Percentiles rank a stretch among this genome's conserved stretches.
phyloP scores from a whole-genome alignment of 2,888 invertebrate genomes.

The Malthinus flaveolus region DNA sequence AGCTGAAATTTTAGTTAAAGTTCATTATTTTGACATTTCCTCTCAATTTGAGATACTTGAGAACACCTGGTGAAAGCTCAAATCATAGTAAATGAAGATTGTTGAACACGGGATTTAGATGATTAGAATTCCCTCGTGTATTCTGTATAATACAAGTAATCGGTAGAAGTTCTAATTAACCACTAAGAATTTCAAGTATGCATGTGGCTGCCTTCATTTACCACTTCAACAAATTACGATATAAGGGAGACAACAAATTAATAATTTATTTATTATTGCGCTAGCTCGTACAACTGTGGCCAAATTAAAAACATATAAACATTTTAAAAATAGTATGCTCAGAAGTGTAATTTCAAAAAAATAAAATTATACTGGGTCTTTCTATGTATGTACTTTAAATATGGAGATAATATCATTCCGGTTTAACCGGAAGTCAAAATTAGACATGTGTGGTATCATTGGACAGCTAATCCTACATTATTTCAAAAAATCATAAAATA shows the following conservation, averaged over 20 bases:
- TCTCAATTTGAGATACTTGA: conserved; percentile 22
- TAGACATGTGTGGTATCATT: too few relatives aligned
- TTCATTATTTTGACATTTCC: conserved; percentile 18
- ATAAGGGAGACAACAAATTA: conserved; percentile 37
- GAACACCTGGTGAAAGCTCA: conserved; percentile 20
- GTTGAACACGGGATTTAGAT: conserved; percentile 15
- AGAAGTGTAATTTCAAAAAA: too few relatives aligned
- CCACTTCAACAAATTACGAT: conserved; percentile 29
- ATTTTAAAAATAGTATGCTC: too few relatives aligned
- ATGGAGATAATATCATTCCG: too few relatives aligned
- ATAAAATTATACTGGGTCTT: too few relatives aligned
- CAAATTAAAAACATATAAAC: too few relatives aligned
- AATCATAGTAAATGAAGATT: conserved; percentile 18
- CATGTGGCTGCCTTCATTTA: conserved; percentile 18
- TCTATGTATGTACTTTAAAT: too few relatives aligned
- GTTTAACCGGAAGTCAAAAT: too few relatives aligned
- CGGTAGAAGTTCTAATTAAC: conserved; percentile 16
- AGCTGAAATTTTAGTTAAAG: conserved; percentile 16
- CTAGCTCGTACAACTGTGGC: conserved; percentile 38
- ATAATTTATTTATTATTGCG: conserved; percentile 49
- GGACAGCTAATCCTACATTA: too few relatives aligned
- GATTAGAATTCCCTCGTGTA: conserved; percentile 19
- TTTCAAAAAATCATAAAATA: too few relatives aligned
- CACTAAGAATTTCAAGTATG: conserved; percentile 23
- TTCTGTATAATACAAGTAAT: conserved; percentile 19